A percentile compares a stretch with the other conserved stretches of the same genome.
Evolutionary conservation across 2,888 invertebrate genomes (phyloP).

Genomic region (Heliconius ismenius): DNA sequence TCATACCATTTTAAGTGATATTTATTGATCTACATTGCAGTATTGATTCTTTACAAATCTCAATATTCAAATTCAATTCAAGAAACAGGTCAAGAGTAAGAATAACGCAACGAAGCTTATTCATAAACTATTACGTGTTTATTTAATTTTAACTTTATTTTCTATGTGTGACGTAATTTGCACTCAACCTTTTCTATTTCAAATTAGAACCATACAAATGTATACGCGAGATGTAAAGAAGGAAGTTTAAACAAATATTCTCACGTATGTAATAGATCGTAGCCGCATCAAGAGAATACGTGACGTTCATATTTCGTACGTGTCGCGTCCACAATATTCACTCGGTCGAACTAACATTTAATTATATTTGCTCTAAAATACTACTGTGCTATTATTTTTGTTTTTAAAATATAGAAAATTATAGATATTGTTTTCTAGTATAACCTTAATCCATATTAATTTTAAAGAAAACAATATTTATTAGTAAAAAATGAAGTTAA

Average conservation of each 20-base stretch:
- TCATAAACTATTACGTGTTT: neutral
- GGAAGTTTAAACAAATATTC: conserved; percentile 67
- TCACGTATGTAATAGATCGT: conserved; percentile 69
- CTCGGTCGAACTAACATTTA: conserved; percentile 32
- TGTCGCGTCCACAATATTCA: conserved; percentile 54
- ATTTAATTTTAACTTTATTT: neutral
- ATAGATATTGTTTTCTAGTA: too few species aligned
- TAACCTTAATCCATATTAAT: too few species aligned
- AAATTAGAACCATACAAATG: conserved; percentile 22
- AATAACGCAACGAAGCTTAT: neutral
- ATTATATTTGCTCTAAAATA: conserved; percentile 21
- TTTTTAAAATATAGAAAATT: neutral
- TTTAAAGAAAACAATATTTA: too few species aligned
- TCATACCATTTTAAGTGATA: neutral
- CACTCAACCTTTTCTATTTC: conserved; percentile 25
- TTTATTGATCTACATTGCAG: neutral
- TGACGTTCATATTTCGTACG: conserved; percentile 61
- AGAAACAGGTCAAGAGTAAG: conserved; percentile 33
- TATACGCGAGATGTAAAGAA: conserved; percentile 38
- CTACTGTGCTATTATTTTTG: neutral
- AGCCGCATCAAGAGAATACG: conserved; percentile 62
- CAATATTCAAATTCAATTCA: conserved; percentile 26
- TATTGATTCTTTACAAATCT: conserved; percentile 26
- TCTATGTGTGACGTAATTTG: conserved; percentile 11
- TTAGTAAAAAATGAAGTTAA: too few species aligned